phyloP scores from a whole-genome alignment of 1,140 invertebrate species.

The Linepithema humile region DNA sequence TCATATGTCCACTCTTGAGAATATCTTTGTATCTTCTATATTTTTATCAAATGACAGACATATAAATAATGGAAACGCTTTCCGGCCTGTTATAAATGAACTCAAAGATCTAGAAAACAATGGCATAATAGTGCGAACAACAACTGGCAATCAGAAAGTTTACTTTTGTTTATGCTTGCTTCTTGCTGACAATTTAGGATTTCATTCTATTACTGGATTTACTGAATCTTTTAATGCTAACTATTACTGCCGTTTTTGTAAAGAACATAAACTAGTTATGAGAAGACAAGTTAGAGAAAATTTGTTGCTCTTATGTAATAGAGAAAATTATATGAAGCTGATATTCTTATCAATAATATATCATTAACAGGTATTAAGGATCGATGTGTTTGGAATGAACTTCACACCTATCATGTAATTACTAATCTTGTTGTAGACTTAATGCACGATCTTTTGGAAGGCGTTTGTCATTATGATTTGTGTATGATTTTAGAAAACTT shows the following conservation, averaged over 20 bases:
- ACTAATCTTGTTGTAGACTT: slow-evolving; percentile 4
- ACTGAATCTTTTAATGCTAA: slow-evolving; percentile 7
- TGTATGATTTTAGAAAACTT: neutral
- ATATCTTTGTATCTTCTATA: neutral
- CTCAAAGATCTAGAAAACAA: neutral
- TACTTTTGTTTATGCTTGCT: neutral
- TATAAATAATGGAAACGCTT: neutral
- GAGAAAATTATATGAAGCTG: slow-evolving; percentile 14
- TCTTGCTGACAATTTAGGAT: slow-evolving; percentile 22
- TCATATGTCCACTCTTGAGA: neutral
- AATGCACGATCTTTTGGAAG: slow-evolving; percentile 8
- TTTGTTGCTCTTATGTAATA: neutral
- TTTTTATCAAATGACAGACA: slow-evolving; percentile 6
- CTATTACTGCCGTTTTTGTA: slow-evolving; percentile 12
- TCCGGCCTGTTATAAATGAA: neutral
- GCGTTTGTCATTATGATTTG: neutral
- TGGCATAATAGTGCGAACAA: slow-evolving; percentile 4
- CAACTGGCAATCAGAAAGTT: neutral
- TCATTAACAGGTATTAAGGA: neutral
- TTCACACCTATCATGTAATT: neutral
- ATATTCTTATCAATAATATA: neutral
- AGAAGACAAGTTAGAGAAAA: neutral
- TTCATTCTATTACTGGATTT: neutral
- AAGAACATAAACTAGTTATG: slow-evolving; percentile 1
- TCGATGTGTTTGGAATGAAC: slow-evolving; percentile 6